A percentile compares a stretch with the other conserved stretches of the same genome.
Conservation (phyloP, 2,113 vertebrate genomes). For the Toxostoma redivivum region DNA sequence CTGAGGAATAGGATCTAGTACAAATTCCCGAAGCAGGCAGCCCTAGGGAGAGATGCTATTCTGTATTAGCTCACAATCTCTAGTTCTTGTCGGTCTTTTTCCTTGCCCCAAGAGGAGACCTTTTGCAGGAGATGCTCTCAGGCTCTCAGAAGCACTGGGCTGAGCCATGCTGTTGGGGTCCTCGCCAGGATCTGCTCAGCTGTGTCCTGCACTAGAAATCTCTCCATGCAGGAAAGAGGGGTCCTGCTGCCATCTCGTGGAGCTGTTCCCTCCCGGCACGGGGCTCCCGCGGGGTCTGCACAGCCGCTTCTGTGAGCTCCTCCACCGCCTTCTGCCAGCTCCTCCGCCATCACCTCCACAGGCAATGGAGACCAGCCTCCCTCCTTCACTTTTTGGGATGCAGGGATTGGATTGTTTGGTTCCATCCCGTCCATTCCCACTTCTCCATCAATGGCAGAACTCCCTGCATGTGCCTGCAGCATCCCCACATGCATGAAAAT, state of each 20-base stretch:
- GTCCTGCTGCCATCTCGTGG: conserved; percentile 57
- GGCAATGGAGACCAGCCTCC: neutral
- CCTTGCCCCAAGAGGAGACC: neutral
- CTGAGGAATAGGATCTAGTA: neutral
- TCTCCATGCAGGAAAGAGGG: neutral
- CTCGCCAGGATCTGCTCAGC: neutral
- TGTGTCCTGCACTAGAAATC: accelerated
- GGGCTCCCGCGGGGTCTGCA: neutral
- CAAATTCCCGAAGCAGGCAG: neutral
- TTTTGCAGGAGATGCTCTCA: neutral
- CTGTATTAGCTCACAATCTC: accelerated
- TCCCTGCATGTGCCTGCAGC: accelerated
- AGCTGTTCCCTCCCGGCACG: neutral
- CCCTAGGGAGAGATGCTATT: neutral
- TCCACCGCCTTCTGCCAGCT: neutral
- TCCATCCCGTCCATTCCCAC: neutral
- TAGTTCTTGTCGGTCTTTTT: neutral
- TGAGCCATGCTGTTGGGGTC: accelerated
- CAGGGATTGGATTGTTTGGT: neutral
- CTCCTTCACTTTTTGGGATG: neutral
- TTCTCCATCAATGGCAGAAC: neutral
- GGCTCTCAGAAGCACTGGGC: neutral
- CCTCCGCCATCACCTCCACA: accelerated
- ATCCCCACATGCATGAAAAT: accelerated
- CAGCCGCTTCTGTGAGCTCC: neutral